Base-by-base conservation (phyloP, 92 coral and sea anemone species). In the Zoanthus sociatus region DNA sequence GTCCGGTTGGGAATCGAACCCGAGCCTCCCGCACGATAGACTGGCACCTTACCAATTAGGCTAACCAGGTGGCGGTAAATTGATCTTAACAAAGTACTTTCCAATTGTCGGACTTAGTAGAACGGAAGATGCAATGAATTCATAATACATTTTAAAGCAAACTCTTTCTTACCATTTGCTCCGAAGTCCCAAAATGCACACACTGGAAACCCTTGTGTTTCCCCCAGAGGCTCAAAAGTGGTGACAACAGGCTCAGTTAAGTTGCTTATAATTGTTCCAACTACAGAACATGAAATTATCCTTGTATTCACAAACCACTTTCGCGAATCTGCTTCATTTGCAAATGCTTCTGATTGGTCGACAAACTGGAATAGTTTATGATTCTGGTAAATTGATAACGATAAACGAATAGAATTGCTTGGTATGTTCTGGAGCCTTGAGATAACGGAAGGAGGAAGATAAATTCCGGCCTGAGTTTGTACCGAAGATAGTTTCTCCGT, bases 331-430 rank as follows among this genome's bases (percentile, higher is more conserved):
- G 10, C 55, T 0, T 46, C 67, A 9, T 67, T 71, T 42, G 18
- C 85, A 82, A 86, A 90, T 20, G 79, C 69, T 7, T 88, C 90
- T 21, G 81, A 78, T 15, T 78, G 14, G 60, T 78, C 83, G 72
- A 78, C 69, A 21, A 87, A 78, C 68, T 95, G 95, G 54, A 96
- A 94, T 45, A 96, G 79, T 86, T 92, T 90, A 81, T 94, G 91
- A 50, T 92, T 90, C 66, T 89, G 97, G 72, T 91, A 90, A 79
- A 92, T 83, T 26, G 89, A 88, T 72, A 96, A 92, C 11, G 89
- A 92, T 30, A 96, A 73, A 56, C 95, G 93, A 18, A 84, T 90
- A 3, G 77, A 45, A 46, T 51, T 53, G 10, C 48, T 60, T 5
- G 73, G 26, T 45, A 33, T 31, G 53, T 78, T 86, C 31, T 18